Base-by-base conservation (phyloP, 2,113 vertebrate genomes). In the Nycticryphes semicollaris region DNA sequence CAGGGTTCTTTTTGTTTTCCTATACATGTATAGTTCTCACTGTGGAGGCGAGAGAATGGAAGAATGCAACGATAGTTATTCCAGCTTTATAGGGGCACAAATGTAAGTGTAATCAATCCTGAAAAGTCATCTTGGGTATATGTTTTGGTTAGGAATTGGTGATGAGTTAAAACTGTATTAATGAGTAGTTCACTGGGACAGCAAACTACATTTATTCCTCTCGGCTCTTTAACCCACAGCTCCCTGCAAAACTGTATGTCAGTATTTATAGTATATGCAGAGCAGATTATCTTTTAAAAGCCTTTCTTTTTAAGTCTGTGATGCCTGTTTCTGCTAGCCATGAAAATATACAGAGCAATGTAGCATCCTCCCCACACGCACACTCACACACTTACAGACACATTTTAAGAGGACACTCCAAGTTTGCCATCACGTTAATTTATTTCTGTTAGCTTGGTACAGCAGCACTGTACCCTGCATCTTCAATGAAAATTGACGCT, bases 401-500 rank as follows among this genome's bases (percentile, higher is more conserved):
- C 74, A 67, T 86, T 97, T 96, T 68, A 94, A 95, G 94, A 96
- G 94, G 96, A 93, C 75, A 48, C 86, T 93, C 89, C 13, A 85
- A 96, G 62, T 95, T 96, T 92, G 81, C 93, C 54, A 47, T 81
- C 89, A 91, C n/a, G 12, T 90, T 95, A 96, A 98, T 97, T 97
- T 97, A 97, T 98, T 95, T 95, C 85, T 73, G 43, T 96, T 96
- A 96, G 70, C 79, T 92, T 85, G 76, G 94, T 97, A 96, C 81
- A 64, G 37, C 59, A 83, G 86, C 84, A 60, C 91, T 89, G 63
- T 53, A 93, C 79, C 84, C 94, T 86, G 70, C 56, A 91, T 95
- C 95, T 78, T 57, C 97, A 94, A 95, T 80, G 97, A 97, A 97
- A 98, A 97, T 88, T 97, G 98, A 97, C 91, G 67, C 67, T 97